Evolutionary conservation across 2,113 vertebrate species (phyloP).

Genomic region (Oryzias melastigma): DNA sequence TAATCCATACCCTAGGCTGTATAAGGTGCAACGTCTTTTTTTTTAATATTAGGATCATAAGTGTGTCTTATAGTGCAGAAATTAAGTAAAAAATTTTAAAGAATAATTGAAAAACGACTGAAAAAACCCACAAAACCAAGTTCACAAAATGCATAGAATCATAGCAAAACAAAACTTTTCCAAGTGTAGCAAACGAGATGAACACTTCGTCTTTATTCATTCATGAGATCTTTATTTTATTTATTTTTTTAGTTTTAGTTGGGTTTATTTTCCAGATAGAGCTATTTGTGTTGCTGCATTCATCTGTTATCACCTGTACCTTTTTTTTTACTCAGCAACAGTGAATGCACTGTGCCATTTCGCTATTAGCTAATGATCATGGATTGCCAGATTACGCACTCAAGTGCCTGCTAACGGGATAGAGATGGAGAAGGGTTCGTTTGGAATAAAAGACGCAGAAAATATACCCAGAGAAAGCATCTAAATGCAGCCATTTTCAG

Average conservation of each 20-base stretch:
- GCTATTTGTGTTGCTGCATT: conserved; percentile 18
- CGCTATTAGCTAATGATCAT: conserved; percentile 41
- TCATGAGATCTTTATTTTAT: conserved; percentile 17
- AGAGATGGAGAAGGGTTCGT: conserved; percentile 6
- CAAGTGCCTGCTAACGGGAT: conserved; percentile 20
- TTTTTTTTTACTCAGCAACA: conserved; percentile 5
- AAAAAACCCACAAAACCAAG: too few species aligned
- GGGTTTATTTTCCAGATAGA: conserved; percentile 23
- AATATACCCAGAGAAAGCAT: conserved; percentile 3
- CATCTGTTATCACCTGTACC: conserved; percentile 43
- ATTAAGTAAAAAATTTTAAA: too few species aligned
- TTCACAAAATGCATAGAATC: too few species aligned
- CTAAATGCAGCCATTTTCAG: background rate
- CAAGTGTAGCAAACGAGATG: too few species aligned
- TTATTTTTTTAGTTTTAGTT: background rate
- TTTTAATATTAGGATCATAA: too few species aligned
- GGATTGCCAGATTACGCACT: conserved; percentile 15
- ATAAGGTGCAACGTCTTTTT: too few species aligned
- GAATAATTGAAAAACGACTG: too few species aligned
- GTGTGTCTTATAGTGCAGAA: too few species aligned
- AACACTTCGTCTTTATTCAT: background rate
- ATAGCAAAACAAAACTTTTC: too few species aligned
- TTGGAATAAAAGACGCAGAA: conserved; percentile 1
- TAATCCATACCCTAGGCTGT: too few species aligned
- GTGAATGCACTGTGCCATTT: conserved; percentile 23